A percentile compares a stretch with the other conserved stretches of the same genome.
These are phyloP conservation scores for Drosophila suzukii DNA, from an alignment of 1,140 invertebrate genomes.

Conservation along the genomic window DNA sequence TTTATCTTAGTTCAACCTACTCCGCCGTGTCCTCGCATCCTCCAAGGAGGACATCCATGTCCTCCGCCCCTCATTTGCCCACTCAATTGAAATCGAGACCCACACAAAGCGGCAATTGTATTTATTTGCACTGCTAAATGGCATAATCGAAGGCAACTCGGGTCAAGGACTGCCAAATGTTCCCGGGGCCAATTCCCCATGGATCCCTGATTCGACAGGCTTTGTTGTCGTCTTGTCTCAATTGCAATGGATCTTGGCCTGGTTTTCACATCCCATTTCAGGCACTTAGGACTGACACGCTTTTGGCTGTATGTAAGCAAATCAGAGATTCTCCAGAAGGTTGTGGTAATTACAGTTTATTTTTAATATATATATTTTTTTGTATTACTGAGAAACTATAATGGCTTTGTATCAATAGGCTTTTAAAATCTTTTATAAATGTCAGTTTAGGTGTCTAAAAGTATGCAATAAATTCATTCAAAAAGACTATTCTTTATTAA, in stretches of 20 bases:
- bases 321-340: slow-evolving; percentile 2
- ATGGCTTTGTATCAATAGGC: too few relatives aligned
- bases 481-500: too few relatives aligned
- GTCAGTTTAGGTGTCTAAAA: too few relatives aligned
- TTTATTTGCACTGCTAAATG: slow-evolving; percentile 80
- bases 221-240: slow-evolving; percentile 25
- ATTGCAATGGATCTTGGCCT: slow-evolving; percentile 8
- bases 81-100: slow-evolving; percentile 72
- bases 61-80: slow-evolving; percentile 20
- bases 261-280: neutral
- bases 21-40: neutral
- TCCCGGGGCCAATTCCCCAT: slow-evolving; percentile 2
- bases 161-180: slow-evolving; percentile 48
- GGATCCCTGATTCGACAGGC: slow-evolving; percentile 12
- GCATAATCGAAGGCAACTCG: slow-evolving; percentile 66
- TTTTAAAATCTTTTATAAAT: too few relatives aligned
- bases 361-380: too few relatives aligned
- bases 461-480: too few relatives aligned
- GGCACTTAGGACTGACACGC: slow-evolving; percentile 11
- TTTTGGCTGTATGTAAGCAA: slow-evolving; percentile 9
- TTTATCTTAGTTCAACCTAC: slow-evolving; percentile 66
- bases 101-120: slow-evolving; percentile 63
- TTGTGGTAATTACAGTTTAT: too few relatives aligned
- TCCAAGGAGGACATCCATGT: neutral
- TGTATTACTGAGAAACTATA: too few relatives aligned